A percentile compares a stretch with the other conserved stretches of the same genome.
Conservation (phyloP, 2,113 vertebrate genomes). For the Brachyhypopomus occidentalis region DNA sequence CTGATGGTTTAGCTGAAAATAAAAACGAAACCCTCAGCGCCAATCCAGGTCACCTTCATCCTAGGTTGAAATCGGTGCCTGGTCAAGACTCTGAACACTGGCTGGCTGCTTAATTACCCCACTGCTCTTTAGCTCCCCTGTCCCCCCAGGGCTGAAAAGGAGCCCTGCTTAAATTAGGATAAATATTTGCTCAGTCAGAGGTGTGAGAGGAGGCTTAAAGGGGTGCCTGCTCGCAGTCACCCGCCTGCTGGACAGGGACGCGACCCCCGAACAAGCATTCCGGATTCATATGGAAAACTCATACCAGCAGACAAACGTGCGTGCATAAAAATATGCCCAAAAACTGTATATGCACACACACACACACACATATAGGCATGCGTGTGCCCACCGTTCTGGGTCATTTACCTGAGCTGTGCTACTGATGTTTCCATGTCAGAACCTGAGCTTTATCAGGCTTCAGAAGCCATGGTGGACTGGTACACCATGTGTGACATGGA, state of each 20-base stretch:
- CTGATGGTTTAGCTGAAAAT: slow-evolving; percentile 8
- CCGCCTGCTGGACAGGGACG: neutral
- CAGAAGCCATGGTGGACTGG: neutral
- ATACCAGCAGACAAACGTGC: neutral
- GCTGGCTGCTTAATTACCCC: slow-evolving; percentile 29
- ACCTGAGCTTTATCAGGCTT: neutral
- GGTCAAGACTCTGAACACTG: neutral
- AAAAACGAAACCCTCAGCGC: slow-evolving; percentile 17
- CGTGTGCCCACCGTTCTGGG: neutral
- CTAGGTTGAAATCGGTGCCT: neutral
- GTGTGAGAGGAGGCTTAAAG: slow-evolving; percentile 26
- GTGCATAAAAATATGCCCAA: neutral
- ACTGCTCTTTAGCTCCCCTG: slow-evolving; percentile 29
- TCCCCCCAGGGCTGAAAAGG: slow-evolving; percentile 38
- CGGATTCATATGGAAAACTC: neutral
- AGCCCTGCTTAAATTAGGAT: slow-evolving; percentile 46
- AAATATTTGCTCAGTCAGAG: slow-evolving; percentile 48
- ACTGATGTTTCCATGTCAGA: slow-evolving; percentile 15
- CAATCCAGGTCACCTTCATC: slow-evolving; percentile 13
- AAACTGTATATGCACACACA: neutral
- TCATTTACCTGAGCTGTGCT: neutral
- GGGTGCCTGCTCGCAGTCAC: neutral
- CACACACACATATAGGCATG: slow-evolving; percentile 19
- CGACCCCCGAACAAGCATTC: neutral
- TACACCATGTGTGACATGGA: neutral